These are phyloP conservation scores for Thinocorus orbignyianus DNA, from an alignment of 2,113 vertebrate genomes.

Conservation along the genomic window DNA sequence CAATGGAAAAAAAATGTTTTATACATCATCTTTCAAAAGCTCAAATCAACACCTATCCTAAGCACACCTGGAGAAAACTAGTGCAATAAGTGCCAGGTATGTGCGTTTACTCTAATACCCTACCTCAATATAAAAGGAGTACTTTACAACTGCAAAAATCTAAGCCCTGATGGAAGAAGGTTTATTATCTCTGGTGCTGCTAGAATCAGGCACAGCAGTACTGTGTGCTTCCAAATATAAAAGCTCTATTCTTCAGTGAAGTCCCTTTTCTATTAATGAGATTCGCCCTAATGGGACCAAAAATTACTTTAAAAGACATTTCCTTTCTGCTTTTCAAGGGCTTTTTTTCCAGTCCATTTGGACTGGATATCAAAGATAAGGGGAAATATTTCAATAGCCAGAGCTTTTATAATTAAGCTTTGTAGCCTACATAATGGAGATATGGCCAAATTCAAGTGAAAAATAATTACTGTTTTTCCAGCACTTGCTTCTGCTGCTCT, in stretches of 20 bases:
- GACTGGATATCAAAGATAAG: constrained; percentile 63
- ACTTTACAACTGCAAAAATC: constrained; percentile 8
- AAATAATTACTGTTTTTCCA: constrained; percentile 62
- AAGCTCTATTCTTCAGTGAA: constrained; percentile 53
- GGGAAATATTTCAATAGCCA: constrained; percentile 58
- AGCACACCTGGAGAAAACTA: background rate
- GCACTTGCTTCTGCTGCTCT: background rate
- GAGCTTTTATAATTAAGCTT: constrained; percentile 61
- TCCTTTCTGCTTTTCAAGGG: constrained; percentile 53
- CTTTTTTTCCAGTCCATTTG: constrained; percentile 52
- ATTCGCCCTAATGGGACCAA: constrained; percentile 53
- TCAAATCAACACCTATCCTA: background rate
- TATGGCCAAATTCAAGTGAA: constrained; percentile 51
- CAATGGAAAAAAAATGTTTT: background rate
- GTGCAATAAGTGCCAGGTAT: background rate
- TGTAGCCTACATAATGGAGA: constrained; percentile 46
- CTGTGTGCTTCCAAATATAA: constrained; percentile 24
- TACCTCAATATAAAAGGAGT: background rate
- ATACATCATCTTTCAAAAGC: background rate
- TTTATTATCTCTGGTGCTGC: constrained; percentile 40
- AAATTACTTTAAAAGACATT: constrained; percentile 62
- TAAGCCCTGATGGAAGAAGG: background rate
- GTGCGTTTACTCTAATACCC: background rate
- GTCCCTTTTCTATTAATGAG: constrained; percentile 61
- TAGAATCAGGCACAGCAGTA: constrained; percentile 24